These are phyloP conservation scores for Orchestia grillus DNA, from an alignment of 1,140 invertebrate species.

Conservation along the genomic window DNA sequence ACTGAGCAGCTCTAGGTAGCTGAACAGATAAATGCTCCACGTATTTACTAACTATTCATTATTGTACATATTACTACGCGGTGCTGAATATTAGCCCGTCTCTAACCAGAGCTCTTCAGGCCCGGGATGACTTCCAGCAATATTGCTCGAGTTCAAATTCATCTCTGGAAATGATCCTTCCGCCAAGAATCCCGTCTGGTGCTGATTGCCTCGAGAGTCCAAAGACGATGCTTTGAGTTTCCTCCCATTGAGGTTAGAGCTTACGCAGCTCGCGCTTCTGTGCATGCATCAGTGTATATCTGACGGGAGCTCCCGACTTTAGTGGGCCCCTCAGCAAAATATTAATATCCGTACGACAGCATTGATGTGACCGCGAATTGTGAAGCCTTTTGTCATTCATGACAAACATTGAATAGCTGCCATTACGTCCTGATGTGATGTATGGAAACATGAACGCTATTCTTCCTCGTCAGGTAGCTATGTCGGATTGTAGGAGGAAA, in stretches of 20 bases:
- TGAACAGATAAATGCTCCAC: no score
- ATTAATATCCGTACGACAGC: not conserved
- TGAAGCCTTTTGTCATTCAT: not conserved
- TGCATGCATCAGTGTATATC: not conserved
- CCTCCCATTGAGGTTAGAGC: no score
- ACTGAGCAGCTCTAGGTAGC: no score
- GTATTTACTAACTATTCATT: no score
- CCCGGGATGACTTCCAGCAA: not conserved
- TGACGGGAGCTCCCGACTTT: not conserved
- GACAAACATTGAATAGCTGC: not conserved
- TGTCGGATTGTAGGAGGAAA: not conserved
- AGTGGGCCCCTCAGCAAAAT: not conserved
- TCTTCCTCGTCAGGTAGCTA: not conserved
- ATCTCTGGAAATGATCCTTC: not conserved
- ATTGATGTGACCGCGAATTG: not conserved
- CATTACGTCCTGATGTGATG: not conserved
- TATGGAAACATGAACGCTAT: not conserved
- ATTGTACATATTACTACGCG: not conserved
- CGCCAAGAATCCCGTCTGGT: not conserved
- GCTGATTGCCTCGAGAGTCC: not conserved
- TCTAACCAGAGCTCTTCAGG: not conserved
- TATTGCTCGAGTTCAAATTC: not conserved
- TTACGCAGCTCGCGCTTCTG: not conserved
- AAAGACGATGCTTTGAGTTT: not conserved
- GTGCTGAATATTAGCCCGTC: not conserved